Evolutionary conservation across 2,113 vertebrate genomes (phyloP), one percentile per base, ranked within the genome.

Genomic region (Lichenostomus cassidix): DNA sequence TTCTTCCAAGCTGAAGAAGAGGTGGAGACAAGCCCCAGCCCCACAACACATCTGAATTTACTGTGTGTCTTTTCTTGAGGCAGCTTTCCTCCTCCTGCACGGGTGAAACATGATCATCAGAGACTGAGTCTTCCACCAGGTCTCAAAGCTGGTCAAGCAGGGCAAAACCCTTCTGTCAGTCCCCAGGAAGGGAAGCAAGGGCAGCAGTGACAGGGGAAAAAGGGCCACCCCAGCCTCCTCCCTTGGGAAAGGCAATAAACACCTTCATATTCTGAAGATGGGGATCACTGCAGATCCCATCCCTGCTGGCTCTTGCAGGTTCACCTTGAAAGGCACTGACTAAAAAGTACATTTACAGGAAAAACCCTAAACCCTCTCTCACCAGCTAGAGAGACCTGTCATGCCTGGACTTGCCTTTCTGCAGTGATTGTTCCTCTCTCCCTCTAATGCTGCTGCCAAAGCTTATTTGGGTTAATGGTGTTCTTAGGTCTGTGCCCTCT

Each of bases 81-180:
- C 12, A 24, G 56, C 25, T 59, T 46, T 67, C 23, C 18, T 18
- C 6, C 23, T 83, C 31, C 63, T 49, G 46, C n/a, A 29, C 0
- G 2, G 46, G 9, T n/a, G 76, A 55, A 87, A 59, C 0, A 0
- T 14, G 19, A 58, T 15, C 15, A 2, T 20, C 35, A 35, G 33
- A 53, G 37, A 50, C 23, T 0, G 5, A 67, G 20, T 5, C 55
- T 85, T 59, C 28, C 55, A 19, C 14, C 28, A 3, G 25, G 15
- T 62, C 56, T 65, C 69, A 44, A 44, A 79, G 23, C 14, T 27
- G 15, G 18, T 28, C 2, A 5, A 35, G 53, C 33, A 68, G 44
- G 25, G 37, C 47, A 55, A 71, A 83, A 11, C n/a, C 15, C 41
- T 52, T 53, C 39, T 42, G 7, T 5, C 52, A 33, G 29, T 10